A percentile compares a stretch with the other conserved stretches of the same genome.
Evolutionary conservation across 2,113 vertebrate species (phyloP).

Genomic region (Eidolon helvum): DNA sequence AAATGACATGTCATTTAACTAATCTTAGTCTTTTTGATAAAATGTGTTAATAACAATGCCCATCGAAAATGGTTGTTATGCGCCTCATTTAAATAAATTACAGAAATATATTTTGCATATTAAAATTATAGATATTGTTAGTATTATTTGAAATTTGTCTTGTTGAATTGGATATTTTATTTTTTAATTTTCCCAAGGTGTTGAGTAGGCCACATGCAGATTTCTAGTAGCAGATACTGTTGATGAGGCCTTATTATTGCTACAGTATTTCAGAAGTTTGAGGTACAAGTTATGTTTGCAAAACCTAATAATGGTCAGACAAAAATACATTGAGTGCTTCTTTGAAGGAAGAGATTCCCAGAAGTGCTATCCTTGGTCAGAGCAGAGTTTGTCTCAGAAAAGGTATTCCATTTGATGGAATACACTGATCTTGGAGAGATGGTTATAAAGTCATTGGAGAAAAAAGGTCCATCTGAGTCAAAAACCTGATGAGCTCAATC

Average conservation of each 20-base stretch:
- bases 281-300: not conserved
- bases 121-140: not conserved
- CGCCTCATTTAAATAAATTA: not conserved
- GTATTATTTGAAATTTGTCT: not conserved
- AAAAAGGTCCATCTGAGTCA: not conserved
- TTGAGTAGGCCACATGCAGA: not conserved
- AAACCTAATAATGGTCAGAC: not conserved
- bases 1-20: not conserved
- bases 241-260: not conserved
- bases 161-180: not conserved
- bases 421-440: not conserved
- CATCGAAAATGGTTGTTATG: not conserved
- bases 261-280: not conserved
- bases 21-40: not conserved
- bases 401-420: not conserved
- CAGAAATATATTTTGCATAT: not conserved
- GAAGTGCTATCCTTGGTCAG: not conserved
- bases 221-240: not conserved
- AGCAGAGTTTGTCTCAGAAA: not conserved
- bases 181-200: not conserved
- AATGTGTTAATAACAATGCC: not conserved
- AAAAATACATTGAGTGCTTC: not conserved
- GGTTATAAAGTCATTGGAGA: not conserved
- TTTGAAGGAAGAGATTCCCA: not conserved
- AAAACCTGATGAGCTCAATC: not conserved